Percentiles rank a stretch among this genome's conserved stretches.
These are phyloP conservation scores for Cryptus armator DNA, from an alignment of 2,888 invertebrate genomes.

Conservation along the genomic window DNA sequence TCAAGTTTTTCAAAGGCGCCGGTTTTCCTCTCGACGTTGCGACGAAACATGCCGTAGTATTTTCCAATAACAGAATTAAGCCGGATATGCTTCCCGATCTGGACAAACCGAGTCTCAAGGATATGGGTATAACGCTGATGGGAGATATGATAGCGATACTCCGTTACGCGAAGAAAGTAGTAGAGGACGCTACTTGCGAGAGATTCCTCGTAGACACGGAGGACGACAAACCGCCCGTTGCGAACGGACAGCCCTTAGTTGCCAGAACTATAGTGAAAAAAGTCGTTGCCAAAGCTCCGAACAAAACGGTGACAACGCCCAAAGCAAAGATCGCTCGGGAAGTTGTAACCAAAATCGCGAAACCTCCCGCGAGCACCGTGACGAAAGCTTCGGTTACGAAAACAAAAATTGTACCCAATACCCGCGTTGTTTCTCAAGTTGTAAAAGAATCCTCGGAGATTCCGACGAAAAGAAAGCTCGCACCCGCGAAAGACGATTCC, in stretches of 20 bases:
- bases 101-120: slow-evolving; percentile 94
- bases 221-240: slow-evolving; percentile 70
- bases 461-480: slow-evolving; percentile 78
- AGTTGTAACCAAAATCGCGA: slow-evolving; percentile 66
- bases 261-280: slow-evolving; percentile 73
- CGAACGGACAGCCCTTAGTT: slow-evolving; percentile 27
- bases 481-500: slow-evolving; percentile 63
- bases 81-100: slow-evolving; percentile 94
- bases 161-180: slow-evolving; percentile 88
- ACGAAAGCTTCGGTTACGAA: slow-evolving; percentile 70
- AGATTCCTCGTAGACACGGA: slow-evolving; percentile 82
- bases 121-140: slow-evolving; percentile 93
- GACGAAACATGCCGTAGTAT: slow-evolving; percentile 94
- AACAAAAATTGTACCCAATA: slow-evolving; percentile 71
- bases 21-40: slow-evolving; percentile 93
- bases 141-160: slow-evolving; percentile 89
- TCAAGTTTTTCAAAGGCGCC: slow-evolving; percentile 94
- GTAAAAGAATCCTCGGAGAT: slow-evolving; percentile 58
- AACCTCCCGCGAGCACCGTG: slow-evolving; percentile 43
- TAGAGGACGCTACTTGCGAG: slow-evolving; percentile 85
- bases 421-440: slow-evolving; percentile 40
- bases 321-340: slow-evolving; percentile 72
- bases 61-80: slow-evolving; percentile 94
- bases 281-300: slow-evolving; percentile 72
- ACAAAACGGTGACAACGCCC: slow-evolving; percentile 65